Base-by-base conservation (phyloP, 2,888 invertebrate genomes). In the Pseudococcus jackbeardsleyi region DNA sequence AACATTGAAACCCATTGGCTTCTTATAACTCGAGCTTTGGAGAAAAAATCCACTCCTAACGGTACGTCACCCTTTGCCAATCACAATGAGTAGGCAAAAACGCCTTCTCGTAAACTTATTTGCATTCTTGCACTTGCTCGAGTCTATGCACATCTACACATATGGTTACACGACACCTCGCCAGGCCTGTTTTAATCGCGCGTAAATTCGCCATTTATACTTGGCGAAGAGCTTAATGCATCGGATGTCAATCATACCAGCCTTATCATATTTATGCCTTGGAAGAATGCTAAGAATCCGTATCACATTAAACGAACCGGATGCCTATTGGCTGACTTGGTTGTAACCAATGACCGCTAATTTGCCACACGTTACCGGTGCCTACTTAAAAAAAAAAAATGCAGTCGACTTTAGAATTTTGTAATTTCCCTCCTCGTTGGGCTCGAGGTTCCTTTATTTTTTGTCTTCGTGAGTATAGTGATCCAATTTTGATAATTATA, bases 1-100 rank as follows among this genome's bases (percentile, higher is more conserved):
- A 33, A 33, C 26, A 33, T 33, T 33, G 26, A 33, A 33, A 33
- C 1, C 26, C 26, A 33, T 33, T 3, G 26, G 59, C 11, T 59
- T 19, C 59, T 19, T 59, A 59, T 59, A 19, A 72, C 33, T 12
- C 12, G 22, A 64, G 12, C 59, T 72, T 26, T 12, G 15, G 12
- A 2, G 12, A 2, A 33, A 72, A 72, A 72, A 26, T 72, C 68
- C 2, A 59, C 22, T 72, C 33, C 68, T 72, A 72, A 72, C 68
- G 68, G 68, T 33, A 59, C 59, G 59, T 59, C 19, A 59, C 50
- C 68, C 68, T 72, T 26, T 26, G 68, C 26, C 68, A 26, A 72
- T 72, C 68, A 72, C 68, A 72, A 72, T 72, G 68, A 72, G 68
- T 72, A 72, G 33, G 68, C 68, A 72, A 72, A 72, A 59, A 59